phyloP scores from a whole-genome alignment of 2,888 invertebrate species.

The Drosophila colorata region DNA sequence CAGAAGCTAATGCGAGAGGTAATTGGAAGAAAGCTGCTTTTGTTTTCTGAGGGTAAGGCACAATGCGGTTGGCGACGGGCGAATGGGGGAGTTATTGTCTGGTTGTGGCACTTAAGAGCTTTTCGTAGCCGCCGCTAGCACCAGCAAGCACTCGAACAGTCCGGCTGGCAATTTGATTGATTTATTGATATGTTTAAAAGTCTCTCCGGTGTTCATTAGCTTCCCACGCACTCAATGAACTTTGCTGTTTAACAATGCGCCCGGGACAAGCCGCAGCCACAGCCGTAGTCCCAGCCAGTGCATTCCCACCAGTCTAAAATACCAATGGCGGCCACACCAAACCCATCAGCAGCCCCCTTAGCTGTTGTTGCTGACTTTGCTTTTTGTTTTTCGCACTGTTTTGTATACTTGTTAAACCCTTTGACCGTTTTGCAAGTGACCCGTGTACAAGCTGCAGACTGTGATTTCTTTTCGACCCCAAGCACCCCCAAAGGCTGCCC shows the following conservation, averaged over 20 bases:
- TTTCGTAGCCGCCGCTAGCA: conserved; percentile 17
- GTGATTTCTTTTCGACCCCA: conserved; percentile 65
- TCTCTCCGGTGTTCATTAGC: conserved; percentile 42
- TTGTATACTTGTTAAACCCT: conserved; percentile 56
- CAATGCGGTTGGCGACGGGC: background rate
- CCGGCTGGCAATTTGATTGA: conserved; percentile 59
- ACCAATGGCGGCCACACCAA: conserved; percentile 19
- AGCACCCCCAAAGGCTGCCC: conserved; percentile 12
- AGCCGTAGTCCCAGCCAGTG: conserved; percentile 4
- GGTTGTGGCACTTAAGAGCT: conserved; percentile 57
- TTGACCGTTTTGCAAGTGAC: conserved; percentile 76
- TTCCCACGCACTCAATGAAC: conserved; percentile 79
- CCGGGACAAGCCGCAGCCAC: conserved; percentile 2
- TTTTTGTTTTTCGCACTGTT: conserved; percentile 36
- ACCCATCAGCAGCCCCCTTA: conserved; percentile 1
- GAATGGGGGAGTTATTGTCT: conserved; percentile 14
- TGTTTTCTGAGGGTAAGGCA: conserved; percentile 28
- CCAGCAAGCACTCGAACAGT: conserved; percentile 2
- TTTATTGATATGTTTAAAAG: conserved; percentile 55
- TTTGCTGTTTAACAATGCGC: conserved; percentile 56
- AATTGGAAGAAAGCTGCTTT: conserved; percentile 60
- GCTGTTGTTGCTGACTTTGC: conserved; percentile 32
- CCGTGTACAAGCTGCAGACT: conserved; percentile 67
- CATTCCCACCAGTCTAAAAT: conserved; percentile 75
- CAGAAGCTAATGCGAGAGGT: conserved; percentile 64